A percentile compares a stretch with the other conserved stretches of the same genome.
Conservation (phyloP, 2,888 invertebrate species). For the Fragum sueziense region DNA sequence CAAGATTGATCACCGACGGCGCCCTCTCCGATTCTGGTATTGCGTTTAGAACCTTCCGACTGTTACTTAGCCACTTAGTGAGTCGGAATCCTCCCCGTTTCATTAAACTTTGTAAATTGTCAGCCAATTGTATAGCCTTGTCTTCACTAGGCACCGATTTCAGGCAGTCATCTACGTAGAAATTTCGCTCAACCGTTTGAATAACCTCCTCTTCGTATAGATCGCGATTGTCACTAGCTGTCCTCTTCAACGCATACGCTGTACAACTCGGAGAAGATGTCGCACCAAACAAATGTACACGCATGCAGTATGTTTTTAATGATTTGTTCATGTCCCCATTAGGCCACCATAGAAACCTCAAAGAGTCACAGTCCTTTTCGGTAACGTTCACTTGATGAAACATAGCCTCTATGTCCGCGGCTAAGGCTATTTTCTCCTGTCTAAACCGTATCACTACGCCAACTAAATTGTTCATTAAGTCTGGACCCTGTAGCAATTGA, state of each 20-base stretch:
- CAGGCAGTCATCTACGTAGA: slow-evolving; percentile 15
- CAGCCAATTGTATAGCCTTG: neutral
- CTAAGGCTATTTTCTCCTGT: slow-evolving; percentile 45
- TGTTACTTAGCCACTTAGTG: slow-evolving; percentile 27
- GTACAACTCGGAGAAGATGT: slow-evolving; percentile 36
- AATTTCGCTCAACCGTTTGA: neutral
- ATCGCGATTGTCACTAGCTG: slow-evolving; percentile 26
- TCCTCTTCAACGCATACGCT: slow-evolving; percentile 24
- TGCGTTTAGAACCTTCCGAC: slow-evolving; percentile 23
- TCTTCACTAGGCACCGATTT: neutral
- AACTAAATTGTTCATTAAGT: slow-evolving; percentile 57
- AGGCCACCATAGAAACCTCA: slow-evolving; percentile 60
- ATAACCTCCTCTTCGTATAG: slow-evolving; percentile 4
- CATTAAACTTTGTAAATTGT: neutral
- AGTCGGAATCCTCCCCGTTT: slow-evolving; percentile 1
- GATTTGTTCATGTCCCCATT: slow-evolving; percentile 28
- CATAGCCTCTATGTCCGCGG: slow-evolving; percentile 56
- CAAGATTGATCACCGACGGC: neutral
- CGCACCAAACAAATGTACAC: slow-evolving; percentile 34
- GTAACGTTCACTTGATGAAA: slow-evolving; percentile 53
- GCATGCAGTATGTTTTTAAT: slow-evolving; percentile 30
- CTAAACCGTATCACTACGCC: slow-evolving; percentile 57
- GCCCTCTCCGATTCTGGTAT: slow-evolving; percentile 35
- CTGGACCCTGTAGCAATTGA: slow-evolving; percentile 56
- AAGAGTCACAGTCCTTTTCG: slow-evolving; percentile 36